Evolutionary conservation across 2,888 invertebrate species (phyloP), one percentile per base, ranked within the genome.

Genomic region (Leucophora obtusa): DNA sequence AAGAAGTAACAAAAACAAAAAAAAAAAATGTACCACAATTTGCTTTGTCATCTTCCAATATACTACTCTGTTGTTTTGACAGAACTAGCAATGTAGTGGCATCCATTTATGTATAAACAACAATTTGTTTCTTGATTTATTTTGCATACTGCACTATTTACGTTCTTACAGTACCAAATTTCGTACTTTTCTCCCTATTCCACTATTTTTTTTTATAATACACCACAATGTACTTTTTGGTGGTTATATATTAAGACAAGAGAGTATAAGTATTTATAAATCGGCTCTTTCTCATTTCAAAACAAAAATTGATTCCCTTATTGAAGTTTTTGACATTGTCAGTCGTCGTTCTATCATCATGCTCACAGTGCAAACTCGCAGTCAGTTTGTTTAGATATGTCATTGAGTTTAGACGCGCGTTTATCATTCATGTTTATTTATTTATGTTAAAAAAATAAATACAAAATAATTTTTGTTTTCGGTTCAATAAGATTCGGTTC

Each of bases 311-410:
- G 81, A 71, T 76, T 81, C 81, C 81, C 73, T 70, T 73, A 69
- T 81, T 77, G 73, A 80, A 80, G 76, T 68, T 73, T 77, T 51
- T 62, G 72, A 81, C 73, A 70, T 81, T 80, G 80, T 73, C 77
- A 72, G 80, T 72, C 35, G 60, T 70, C 72, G 74, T 66, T n/a
- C 71, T 74, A 75, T 71, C 54, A 38, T 38, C 35, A n/a, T 21
- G 28, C 18, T 47, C 77, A 78, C 60, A 11, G 71, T 60, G 60
- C 33, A 53, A 35, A 78, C 51, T 60, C 50, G 70, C 63, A 70
- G 63, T 81, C 51, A 81, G 81, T 81, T 81, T 81, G 81, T 81
- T 77, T 77, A 73, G 77, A 77, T 81, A 81, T 81, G 77, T 58
- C 81, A 81, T 24, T 66, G 73, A 73, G 70, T 15, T 66, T 51